Evolutionary conservation across 92 coral and sea anemone genomes (phyloP).

Genomic region (Heliopora coerulea): DNA sequence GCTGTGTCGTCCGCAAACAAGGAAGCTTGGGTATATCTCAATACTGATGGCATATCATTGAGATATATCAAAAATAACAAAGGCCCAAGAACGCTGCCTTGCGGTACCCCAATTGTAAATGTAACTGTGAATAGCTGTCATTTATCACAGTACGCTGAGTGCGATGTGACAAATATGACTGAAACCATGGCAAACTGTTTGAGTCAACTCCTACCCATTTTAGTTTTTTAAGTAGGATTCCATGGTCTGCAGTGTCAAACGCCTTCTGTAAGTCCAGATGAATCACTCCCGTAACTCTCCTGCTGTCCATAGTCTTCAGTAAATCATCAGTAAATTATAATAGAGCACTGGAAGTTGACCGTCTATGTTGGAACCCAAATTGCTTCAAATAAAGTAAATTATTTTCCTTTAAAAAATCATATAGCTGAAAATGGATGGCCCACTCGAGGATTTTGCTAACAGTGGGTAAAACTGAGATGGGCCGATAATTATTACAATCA

Average conservation of each 20-base stretch:
- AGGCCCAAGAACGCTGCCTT: no score
- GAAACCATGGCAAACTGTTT: no score
- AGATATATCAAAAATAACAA: no score
- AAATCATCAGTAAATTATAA: constrained; percentile 21
- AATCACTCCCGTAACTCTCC: neutral
- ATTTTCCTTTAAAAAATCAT: constrained; percentile 2
- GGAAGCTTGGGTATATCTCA: no score
- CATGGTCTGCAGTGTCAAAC: neutral
- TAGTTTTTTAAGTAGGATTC: no score
- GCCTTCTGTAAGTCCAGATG: neutral
- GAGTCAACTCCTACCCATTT: no score
- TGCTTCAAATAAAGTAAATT: constrained; percentile 15
- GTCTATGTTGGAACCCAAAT: constrained; percentile 19
- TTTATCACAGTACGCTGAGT: no score
- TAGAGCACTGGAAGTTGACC: constrained; percentile 5
- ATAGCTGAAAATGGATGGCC: neutral
- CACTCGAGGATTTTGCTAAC: neutral
- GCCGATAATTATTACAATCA: neutral
- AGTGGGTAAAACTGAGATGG: constrained; percentile 6
- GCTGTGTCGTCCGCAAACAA: no score
- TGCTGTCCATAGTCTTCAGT: neutral
- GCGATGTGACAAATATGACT: no score
- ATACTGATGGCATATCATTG: no score
- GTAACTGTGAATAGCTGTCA: no score
- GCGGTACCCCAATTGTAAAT: no score